phyloP scores from a whole-genome alignment of 1,140 invertebrate genomes.

The Penaeus vannamei region DNA sequence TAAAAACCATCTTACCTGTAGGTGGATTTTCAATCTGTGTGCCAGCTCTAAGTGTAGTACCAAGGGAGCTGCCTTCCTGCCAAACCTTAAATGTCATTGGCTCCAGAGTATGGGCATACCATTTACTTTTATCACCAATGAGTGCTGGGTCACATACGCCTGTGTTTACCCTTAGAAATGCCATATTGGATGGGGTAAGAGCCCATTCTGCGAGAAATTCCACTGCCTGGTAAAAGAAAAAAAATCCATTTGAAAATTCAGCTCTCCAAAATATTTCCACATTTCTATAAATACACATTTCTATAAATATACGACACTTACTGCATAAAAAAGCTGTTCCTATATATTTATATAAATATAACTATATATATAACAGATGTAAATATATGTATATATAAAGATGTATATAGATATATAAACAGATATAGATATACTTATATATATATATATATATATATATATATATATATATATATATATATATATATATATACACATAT shows the following conservation, averaged over 20 bases:
- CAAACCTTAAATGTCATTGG: constrained; percentile 93
- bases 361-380: too few relatives aligned
- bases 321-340: too few relatives aligned
- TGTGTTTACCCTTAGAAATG: constrained; percentile 96
- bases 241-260: background rate
- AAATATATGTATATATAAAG: background rate
- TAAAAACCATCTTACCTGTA: constrained; percentile 59
- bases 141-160: constrained; percentile 94
- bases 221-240: constrained; percentile 81
- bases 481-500: too few relatives aligned
- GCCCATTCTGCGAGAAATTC: constrained; percentile 99
- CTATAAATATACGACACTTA: too few relatives aligned
- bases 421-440: too few relatives aligned
- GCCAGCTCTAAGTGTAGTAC: constrained; percentile 80
- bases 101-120: constrained; percentile 86
- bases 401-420: too few relatives aligned
- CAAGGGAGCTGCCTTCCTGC: constrained; percentile 87
- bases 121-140: constrained; percentile 87
- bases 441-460: background rate
- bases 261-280: too few relatives aligned
- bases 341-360: too few relatives aligned
- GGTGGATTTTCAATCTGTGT: constrained; percentile 64
- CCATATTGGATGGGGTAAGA: constrained; percentile 95
- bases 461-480: background rate
- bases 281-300: too few relatives aligned